These are phyloP conservation scores for Malacoraja senta DNA, from an alignment of 2,797 vertebrate species.

Conservation along the genomic window DNA sequence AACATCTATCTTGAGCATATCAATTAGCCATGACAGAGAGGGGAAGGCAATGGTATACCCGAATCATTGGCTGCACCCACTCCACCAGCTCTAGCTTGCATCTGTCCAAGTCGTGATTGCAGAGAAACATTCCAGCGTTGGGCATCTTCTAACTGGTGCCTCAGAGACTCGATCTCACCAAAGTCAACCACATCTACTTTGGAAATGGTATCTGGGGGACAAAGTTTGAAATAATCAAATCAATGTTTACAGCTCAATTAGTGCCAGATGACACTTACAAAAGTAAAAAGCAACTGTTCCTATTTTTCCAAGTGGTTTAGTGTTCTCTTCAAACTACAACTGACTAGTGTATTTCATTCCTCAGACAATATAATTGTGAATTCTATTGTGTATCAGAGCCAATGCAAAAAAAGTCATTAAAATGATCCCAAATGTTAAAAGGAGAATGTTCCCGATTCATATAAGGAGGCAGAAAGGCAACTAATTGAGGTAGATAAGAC, in stretches of 20 bases:
- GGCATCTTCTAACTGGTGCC: conserved; percentile 66
- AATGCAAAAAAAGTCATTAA: not conserved
- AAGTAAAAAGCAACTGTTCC: not conserved
- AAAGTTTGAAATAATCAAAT: not conserved
- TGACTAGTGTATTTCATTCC: not conserved
- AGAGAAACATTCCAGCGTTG: conserved; percentile 70
- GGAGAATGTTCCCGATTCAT: not conserved
- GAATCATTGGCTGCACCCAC: conserved; percentile 62
- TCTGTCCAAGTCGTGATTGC: conserved; percentile 66
- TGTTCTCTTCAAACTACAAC: not conserved
- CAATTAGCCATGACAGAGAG: no score
- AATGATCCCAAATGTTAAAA: not conserved
- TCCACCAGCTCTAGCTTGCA: conserved; percentile 64
- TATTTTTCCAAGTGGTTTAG: not conserved
- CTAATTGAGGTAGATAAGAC: not conserved
- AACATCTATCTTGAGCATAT: not conserved
- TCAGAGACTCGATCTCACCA: conserved; percentile 61
- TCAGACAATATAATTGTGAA: not conserved
- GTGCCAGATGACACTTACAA: not conserved
- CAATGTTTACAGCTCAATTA: not conserved
- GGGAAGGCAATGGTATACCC: conserved; percentile 45
- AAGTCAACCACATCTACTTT: conserved; percentile 44
- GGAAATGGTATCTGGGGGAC: not conserved
- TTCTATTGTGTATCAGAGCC: not conserved
- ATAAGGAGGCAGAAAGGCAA: not conserved